Evolutionary conservation across 2,888 invertebrate species (phyloP).

Genomic region (Drosophila longiperda): DNA sequence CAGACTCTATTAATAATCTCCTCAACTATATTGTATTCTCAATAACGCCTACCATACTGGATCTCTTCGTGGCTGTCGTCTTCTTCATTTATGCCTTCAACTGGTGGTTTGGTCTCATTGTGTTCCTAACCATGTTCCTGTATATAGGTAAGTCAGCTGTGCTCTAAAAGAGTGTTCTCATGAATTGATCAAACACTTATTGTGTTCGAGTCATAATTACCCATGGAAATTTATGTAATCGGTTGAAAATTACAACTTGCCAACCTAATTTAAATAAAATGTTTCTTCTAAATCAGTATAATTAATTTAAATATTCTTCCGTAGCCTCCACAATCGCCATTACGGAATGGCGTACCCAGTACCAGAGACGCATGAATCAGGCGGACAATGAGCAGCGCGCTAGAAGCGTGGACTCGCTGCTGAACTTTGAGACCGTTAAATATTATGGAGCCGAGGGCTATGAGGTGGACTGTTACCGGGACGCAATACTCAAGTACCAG

Average conservation of each 20-base stretch:
- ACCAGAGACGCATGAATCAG: constrained; percentile 95
- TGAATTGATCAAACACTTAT: not conserved
- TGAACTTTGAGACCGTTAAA: constrained; percentile 99
- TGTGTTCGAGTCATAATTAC: not conserved
- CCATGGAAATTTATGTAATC: not conserved
- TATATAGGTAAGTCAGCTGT: constrained; percentile 92
- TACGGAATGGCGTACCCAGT: constrained; percentile 99
- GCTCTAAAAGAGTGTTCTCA: not conserved
- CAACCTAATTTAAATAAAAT: not conserved
- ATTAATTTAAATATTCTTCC: not conserved
- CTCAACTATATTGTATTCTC: constrained; percentile 96
- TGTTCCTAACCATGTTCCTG: constrained; percentile 95
- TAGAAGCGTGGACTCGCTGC: constrained; percentile 96
- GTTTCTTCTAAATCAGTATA: not conserved
- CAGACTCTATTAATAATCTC: constrained; percentile 97
- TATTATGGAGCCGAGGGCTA: constrained; percentile 98
- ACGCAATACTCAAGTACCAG: constrained; percentile 94
- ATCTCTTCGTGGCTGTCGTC: constrained; percentile 95
- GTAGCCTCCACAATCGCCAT: constrained; percentile 90
- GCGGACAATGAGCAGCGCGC: constrained; percentile 97
- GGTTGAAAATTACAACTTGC: not conserved
- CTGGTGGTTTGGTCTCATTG: constrained; percentile 97
- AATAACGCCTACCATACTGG: constrained; percentile 95
- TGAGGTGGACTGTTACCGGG: constrained; percentile 93
- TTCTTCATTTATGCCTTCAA: constrained; percentile 96